phyloP scores from a whole-genome alignment of 2,888 invertebrate genomes.

The Mongoloraphidia duomilia region DNA sequence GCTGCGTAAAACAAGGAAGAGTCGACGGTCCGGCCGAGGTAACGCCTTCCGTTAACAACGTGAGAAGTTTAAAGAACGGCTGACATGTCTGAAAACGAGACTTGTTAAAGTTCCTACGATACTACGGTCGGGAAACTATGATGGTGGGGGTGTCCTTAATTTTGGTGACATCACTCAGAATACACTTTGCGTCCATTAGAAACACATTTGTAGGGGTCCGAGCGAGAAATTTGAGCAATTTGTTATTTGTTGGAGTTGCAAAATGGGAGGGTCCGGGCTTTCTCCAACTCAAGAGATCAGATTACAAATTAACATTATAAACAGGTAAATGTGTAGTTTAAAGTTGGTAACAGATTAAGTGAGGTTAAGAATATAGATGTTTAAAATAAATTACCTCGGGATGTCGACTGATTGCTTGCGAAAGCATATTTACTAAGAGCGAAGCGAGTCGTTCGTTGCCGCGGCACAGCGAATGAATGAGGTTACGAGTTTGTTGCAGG shows the following conservation, averaged over 20 bases:
- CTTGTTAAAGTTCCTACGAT: slow-evolving; percentile 5
- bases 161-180: too few species aligned
- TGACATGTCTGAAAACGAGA: slow-evolving; percentile 50
- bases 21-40: slow-evolving; percentile 51
- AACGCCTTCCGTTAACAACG: slow-evolving; percentile 65
- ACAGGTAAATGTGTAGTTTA: too few species aligned
- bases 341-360: neutral
- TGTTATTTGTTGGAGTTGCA: too few species aligned
- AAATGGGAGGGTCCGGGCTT: too few species aligned
- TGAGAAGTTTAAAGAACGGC: slow-evolving; percentile 84
- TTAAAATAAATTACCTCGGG: slow-evolving; percentile 50
- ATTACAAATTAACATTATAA: too few species aligned
- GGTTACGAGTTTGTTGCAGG: slow-evolving; percentile 77
- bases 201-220: too few species aligned
- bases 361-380: neutral
- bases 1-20: slow-evolving; percentile 79
- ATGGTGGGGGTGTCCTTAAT: too few species aligned
- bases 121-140: too few species aligned
- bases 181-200: too few species aligned
- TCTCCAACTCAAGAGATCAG: too few species aligned
- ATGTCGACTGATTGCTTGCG: slow-evolving; percentile 80
- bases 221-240: too few species aligned
- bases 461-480: slow-evolving; percentile 81
- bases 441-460: slow-evolving; percentile 83
- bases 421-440: slow-evolving; percentile 79